Evolutionary conservation across 1,140 invertebrate species (phyloP), one percentile per base, ranked within the genome.

Genomic region (Tetragnatha versicolor): DNA sequence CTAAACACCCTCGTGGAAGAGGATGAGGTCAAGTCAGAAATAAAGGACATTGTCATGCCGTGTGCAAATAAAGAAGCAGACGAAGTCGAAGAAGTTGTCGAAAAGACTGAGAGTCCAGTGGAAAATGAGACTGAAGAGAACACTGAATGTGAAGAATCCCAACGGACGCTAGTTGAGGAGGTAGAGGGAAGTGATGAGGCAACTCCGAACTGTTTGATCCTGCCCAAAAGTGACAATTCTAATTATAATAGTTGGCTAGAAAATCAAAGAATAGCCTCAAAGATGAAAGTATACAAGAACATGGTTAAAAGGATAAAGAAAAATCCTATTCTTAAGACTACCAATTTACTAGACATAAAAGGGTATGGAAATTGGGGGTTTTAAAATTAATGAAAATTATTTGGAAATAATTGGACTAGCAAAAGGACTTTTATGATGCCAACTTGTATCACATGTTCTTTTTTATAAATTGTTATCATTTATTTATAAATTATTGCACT

Each of bases 361-460:
- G 68, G 68, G 0, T 72, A 72, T 58, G 68, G 68, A n/a, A 72
- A 72, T 29, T 72, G 68, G 68, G 51, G 68, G 17, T 42, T 72
- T 6, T 69, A 53, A 69, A 58, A 42, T n/a, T n/a, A n/a, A n/a
- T n/a, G n/a, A n/a, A n/a, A n/a, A n/a, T n/a, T n/a, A n/a, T n/a
- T n/a, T n/a, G n/a, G n/a, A n/a, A n/a, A n/a, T n/a, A n/a, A n/a
- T n/a, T n/a, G n/a, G n/a, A n/a, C n/a, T n/a, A n/a, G n/a, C n/a
- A n/a, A n/a, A n/a, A n/a, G n/a, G n/a, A n/a, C n/a, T n/a, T n/a
- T n/a, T n/a, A n/a, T n/a, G n/a, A n/a, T n/a, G n/a, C n/a, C n/a
- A n/a, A n/a, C n/a, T n/a, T n/a, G n/a, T n/a, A n/a, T n/a, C n/a
- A n/a, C n/a, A n/a, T n/a, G n/a, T n/a, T n/a, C n/a, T n/a, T n/a